Evolutionary conservation across 2,113 vertebrate genomes (phyloP), one percentile per base, ranked within the genome.

Genomic region (Epinephelus moara): DNA sequence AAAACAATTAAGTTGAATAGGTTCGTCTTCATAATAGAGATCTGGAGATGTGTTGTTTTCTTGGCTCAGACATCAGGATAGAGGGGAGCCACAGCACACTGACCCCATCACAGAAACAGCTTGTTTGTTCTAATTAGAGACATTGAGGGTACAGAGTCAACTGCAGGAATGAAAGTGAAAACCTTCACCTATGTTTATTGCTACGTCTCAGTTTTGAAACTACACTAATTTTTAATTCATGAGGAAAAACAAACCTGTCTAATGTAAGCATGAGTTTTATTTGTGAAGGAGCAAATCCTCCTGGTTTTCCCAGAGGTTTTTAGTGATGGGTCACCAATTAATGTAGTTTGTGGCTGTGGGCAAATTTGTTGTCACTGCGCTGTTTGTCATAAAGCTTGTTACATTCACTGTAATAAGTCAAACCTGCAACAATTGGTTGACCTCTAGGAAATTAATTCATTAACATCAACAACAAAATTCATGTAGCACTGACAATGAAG

Each of bases 91-190:
- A 49, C 53, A 60, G 23, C 64, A 56, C 45, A 61, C 53, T 85
- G 88, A 81, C 75, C 89, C 70, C 64, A 71, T 70, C 73, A 85
- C 27, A 84, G 42, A 84, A 64, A 67, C 71, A 0, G 47, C 25
- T 75, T 70, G 76, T 75, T 89, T 74, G 37, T 79, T 82, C 77
- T 82, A 87, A 90, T 92, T 85, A 81, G 53, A 84, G 77, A 47
- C 75, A 80, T 62, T 53, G 63, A 61, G 56, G 82, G 27, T 56
- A 78, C 17, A 3, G 19, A 52, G 71, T 69, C 55, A 66, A 59
- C 42, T 37, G 30, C 60, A 60, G 63, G 50, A 63, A 42, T 50
- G 17, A 49, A 75, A 45, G 60, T 68, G 30, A 47, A 23, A 74
- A 50, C 6, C 8, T 47, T 85, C 50, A 80, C 57, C 21, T 59